Conservation (phyloP, 2,888 invertebrate genomes). For the Andrena flavipes region DNA sequence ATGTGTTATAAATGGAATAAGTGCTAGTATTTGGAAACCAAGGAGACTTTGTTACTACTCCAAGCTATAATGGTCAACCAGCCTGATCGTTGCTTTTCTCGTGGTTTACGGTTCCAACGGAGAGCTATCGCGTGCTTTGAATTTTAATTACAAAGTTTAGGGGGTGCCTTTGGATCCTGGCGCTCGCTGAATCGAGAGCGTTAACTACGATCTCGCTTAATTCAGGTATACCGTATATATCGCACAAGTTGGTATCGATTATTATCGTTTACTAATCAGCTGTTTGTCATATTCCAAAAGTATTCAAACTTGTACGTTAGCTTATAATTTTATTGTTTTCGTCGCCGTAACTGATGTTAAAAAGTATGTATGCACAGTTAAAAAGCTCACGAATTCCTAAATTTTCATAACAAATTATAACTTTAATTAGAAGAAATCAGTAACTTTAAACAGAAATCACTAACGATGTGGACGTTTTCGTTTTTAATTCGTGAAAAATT, state of each 20-base stretch:
- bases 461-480: too few species aligned
- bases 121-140: slow-evolving; percentile 63
- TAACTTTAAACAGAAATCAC: too few species aligned
- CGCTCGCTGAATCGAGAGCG: slow-evolving; percentile 37
- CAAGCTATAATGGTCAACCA: slow-evolving; percentile 62
- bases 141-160: slow-evolving; percentile 77
- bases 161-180: slow-evolving; percentile 27
- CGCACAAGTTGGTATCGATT: slow-evolving; percentile 35
- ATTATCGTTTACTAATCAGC: slow-evolving; percentile 37
- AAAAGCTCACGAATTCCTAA: too few species aligned
- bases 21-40: slow-evolving; percentile 25
- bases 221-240: slow-evolving; percentile 15
- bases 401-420: too few species aligned
- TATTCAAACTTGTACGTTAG: background rate
- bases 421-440: too few species aligned
- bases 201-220: slow-evolving; percentile 52
- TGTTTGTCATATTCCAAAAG: background rate
- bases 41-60: slow-evolving; percentile 66
- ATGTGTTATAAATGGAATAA: slow-evolving; percentile 16
- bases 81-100: slow-evolving; percentile 57
- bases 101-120: slow-evolving; percentile 61
- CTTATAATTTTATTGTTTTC: background rate
- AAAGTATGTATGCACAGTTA: too few species aligned
- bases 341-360: too few species aligned
- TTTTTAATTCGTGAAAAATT: too few species aligned